Conservation (phyloP, 2,113 vertebrate genomes). For the Percina caprodes region DNA sequence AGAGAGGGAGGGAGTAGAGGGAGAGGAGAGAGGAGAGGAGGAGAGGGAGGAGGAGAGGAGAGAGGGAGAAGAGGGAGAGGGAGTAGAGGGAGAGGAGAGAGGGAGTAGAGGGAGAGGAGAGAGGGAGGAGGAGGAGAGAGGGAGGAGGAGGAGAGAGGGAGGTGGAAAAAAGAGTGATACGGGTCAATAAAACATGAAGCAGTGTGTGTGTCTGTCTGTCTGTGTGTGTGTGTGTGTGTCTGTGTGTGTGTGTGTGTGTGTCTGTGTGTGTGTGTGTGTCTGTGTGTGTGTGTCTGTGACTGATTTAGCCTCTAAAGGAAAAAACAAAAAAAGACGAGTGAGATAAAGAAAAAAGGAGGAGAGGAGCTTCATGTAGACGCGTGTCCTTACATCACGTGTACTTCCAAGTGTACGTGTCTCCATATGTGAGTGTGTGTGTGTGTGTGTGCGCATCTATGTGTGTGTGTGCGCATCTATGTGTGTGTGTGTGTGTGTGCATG, state of each 20-base stretch:
- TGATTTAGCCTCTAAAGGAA: neutral
- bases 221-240: neutral
- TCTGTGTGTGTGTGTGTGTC: no score
- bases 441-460: neutral
- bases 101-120: no score
- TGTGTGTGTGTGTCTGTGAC: no score
- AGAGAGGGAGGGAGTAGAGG: no score
- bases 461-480: no score
- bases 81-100: no score
- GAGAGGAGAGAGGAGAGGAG: neutral
- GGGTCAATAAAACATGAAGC: slow-evolving; percentile 67
- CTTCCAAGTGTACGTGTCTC: slow-evolving; percentile 3
- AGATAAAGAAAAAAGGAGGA: no score
- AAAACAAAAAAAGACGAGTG: no score
- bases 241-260: neutral
- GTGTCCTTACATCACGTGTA: slow-evolving; percentile 42
- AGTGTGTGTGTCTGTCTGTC: neutral
- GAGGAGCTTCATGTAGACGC: neutral
- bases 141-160: slow-evolving; percentile 55
- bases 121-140: neutral
- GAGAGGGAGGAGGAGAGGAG: neutral
- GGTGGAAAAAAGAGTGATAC: slow-evolving; percentile 42
- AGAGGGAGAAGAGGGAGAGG: no score
- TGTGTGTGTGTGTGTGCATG: no score
- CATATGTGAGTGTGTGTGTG: slow-evolving; percentile 25